Evolutionary conservation across 2,888 invertebrate species (phyloP).

Genomic region (Drosophila cracens): DNA sequence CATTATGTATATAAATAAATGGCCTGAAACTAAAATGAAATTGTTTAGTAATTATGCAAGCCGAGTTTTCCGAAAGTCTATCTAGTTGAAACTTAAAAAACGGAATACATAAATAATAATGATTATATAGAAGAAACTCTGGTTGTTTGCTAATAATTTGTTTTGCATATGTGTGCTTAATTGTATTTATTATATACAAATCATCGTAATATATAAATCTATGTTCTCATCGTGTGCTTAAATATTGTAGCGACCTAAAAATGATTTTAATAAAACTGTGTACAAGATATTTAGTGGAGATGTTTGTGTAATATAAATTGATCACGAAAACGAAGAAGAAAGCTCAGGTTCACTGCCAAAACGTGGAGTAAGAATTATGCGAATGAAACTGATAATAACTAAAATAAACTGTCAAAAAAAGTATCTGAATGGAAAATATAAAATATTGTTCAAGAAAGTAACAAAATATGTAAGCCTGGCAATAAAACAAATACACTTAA

Average conservation of each 20-base stretch:
- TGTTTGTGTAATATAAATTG: constrained; percentile 69
- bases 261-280: constrained; percentile 52
- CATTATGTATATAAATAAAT: constrained; percentile 30
- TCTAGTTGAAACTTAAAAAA: constrained; percentile 49
- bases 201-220: constrained; percentile 28
- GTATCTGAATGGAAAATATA: constrained; percentile 29
- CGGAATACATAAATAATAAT: neutral
- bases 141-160: constrained; percentile 62
- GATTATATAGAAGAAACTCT: constrained; percentile 48
- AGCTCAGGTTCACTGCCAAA: constrained; percentile 85
- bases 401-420: constrained; percentile 41
- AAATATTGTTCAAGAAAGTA: constrained; percentile 22
- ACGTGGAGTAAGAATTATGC: constrained; percentile 75
- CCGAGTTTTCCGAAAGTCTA: constrained; percentile 20
- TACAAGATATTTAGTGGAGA: constrained; percentile 47
- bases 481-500: constrained; percentile 30
- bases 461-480: constrained; percentile 22
- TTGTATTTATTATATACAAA: constrained; percentile 32
- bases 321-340: constrained; percentile 71
- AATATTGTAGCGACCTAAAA: constrained; percentile 52
- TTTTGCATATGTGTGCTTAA: constrained; percentile 57
- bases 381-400: constrained; percentile 45
- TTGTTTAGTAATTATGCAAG: constrained; percentile 40
- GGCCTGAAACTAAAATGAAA: constrained; percentile 44
- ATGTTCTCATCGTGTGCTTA: constrained; percentile 56